Conservation (phyloP, 2,113 vertebrate species). For the human (Homo sapiens) region GRCh38 chr2:12259501-12260000, state of each 20-base stretch:
- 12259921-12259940: background rate
- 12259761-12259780: background rate
- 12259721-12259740: background rate
- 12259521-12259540: background rate
- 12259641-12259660: background rate
- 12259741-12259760: background rate
- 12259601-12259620: background rate
- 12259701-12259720: background rate
- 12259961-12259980: background rate
- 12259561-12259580: rapidly evolving
- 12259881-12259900: background rate
- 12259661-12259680: background rate
- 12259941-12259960: background rate
- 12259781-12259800: background rate
- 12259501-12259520: background rate
- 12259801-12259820: background rate
- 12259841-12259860: too few relatives aligned
- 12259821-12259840: background rate
- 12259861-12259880: background rate
- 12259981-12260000: too few relatives aligned
- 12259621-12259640: background rate
- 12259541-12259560: background rate
- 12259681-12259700: rapidly evolving
- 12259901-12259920: background rate
- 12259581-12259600: background rate